Percentiles rank a stretch among this genome's conserved stretches.
Conservation (phyloP, 1,140 invertebrate species). For the Eriosoma lanigerum region DNA sequence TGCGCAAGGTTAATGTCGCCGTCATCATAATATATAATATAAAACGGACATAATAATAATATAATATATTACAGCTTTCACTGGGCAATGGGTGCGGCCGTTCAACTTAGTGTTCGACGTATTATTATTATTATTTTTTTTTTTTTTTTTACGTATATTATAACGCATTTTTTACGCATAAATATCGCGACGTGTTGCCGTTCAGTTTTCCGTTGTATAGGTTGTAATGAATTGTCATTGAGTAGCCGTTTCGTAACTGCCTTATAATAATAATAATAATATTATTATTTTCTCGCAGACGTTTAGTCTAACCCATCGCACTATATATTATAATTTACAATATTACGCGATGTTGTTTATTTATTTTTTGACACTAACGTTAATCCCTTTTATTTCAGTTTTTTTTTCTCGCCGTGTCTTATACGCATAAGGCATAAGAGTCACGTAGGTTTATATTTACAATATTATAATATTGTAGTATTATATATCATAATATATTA, state of each 20-base stretch:
- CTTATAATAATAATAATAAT: no score
- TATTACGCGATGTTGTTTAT: no score
- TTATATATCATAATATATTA: no score
- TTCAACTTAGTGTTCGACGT: slow-evolving; percentile 13
- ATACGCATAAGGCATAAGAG: no score
- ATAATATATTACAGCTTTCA: slow-evolving; percentile 28
- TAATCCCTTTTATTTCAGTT: no score
- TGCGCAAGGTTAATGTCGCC: slow-evolving; percentile 46
- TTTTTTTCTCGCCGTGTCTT: no score
- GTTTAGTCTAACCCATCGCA: not conserved
- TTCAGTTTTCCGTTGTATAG: not conserved
- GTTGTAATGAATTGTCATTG: not conserved
- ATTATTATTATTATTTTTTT: not conserved
- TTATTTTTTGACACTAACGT: no score
- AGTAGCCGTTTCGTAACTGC: not conserved
- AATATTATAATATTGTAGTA: no score
- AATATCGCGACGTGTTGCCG: not conserved
- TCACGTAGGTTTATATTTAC: no score
- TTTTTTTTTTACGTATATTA: not conserved
- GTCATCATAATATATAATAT: not conserved
- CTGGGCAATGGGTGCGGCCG: slow-evolving; percentile 22
- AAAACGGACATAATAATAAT: not conserved
- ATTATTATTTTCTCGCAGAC: not conserved
- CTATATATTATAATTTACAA: no score
- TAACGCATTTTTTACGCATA: not conserved